Conservation (phyloP, 2,888 invertebrate genomes). For the Danaus chrysippus region DNA sequence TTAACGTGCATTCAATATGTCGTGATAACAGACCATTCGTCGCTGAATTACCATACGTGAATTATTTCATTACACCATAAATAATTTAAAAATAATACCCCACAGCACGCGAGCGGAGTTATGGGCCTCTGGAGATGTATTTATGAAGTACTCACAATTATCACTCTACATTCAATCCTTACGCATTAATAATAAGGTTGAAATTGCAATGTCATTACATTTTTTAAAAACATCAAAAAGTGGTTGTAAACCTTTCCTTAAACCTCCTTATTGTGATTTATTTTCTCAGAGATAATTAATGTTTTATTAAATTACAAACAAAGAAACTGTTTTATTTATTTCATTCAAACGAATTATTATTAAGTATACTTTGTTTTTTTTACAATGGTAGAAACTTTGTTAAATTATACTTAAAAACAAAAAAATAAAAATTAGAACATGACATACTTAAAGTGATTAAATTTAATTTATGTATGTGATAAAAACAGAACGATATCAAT, state of each 20-base stretch:
- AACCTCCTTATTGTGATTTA: constrained; percentile 3
- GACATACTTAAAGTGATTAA: too few relatives aligned
- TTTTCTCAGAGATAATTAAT: neutral
- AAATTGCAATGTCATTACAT: constrained; percentile 2
- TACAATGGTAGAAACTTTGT: too few relatives aligned
- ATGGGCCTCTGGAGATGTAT: constrained; percentile 64
- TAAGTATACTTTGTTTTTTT: too few relatives aligned
- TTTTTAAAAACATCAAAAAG: neutral
- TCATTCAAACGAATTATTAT: neutral
- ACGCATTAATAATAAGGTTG: neutral
- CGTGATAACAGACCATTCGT: constrained; percentile 65
- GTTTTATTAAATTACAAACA: constrained; percentile 7
- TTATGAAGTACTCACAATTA: constrained; percentile 25
- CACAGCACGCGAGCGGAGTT: constrained; percentile 68
- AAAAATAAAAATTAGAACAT: too few relatives aligned
- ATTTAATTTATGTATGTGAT: too few relatives aligned
- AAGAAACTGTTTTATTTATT: neutral
- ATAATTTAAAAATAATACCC: constrained; percentile 75
- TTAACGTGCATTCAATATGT: constrained; percentile 39
- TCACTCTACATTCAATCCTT: constrained; percentile 3
- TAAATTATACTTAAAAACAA: too few relatives aligned
- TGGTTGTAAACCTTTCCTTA: constrained; percentile 10
- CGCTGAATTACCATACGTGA: constrained; percentile 68
- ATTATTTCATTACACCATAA: constrained; percentile 74
- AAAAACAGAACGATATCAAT: too few relatives aligned